phyloP scores from a whole-genome alignment of 2,888 invertebrate species.

The Drosophila putrida region DNA sequence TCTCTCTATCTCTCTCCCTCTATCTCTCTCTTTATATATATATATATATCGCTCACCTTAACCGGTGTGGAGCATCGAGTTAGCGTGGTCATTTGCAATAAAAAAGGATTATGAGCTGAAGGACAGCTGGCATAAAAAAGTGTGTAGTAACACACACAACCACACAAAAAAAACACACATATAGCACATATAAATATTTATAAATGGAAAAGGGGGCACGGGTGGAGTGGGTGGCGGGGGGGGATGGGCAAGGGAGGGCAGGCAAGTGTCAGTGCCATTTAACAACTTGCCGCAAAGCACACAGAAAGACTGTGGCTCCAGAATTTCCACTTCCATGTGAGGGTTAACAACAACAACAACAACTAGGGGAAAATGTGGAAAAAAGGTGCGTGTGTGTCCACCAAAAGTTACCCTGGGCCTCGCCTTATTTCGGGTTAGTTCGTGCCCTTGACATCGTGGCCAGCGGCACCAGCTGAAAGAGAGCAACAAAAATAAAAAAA shows the following conservation, averaged over 20 bases:
- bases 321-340: slow-evolving; percentile 33
- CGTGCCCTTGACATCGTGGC: slow-evolving; percentile 61
- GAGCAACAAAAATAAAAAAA: slow-evolving; percentile 6
- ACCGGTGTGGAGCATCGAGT: slow-evolving; percentile 59
- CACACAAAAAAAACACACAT: slow-evolving; percentile 16
- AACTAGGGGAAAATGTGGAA: neutral
- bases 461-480: slow-evolving; percentile 22
- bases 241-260: slow-evolving; percentile 12
- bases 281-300: slow-evolving; percentile 71
- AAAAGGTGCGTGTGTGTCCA: slow-evolving; percentile 62
- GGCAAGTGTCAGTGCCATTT: slow-evolving; percentile 77
- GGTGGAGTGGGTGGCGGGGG: slow-evolving; percentile 15
- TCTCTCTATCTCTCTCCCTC: neutral
- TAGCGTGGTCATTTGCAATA: slow-evolving; percentile 80
- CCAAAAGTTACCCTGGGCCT: slow-evolving; percentile 32
- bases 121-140: slow-evolving; percentile 65
- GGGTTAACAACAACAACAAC: slow-evolving; percentile 30
- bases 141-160: slow-evolving; percentile 22
- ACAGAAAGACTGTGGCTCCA: slow-evolving; percentile 24
- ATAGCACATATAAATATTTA: slow-evolving; percentile 71
- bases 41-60: slow-evolving; percentile 20
- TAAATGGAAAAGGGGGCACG: slow-evolving; percentile 45
- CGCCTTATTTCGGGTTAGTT: slow-evolving; percentile 48
- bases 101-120: slow-evolving; percentile 80
- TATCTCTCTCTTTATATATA: neutral